A percentile compares a stretch with the other conserved stretches of the same genome.
Evolutionary conservation across 2,113 vertebrate species (phyloP).

Genomic region (Pitta sordida): DNA sequence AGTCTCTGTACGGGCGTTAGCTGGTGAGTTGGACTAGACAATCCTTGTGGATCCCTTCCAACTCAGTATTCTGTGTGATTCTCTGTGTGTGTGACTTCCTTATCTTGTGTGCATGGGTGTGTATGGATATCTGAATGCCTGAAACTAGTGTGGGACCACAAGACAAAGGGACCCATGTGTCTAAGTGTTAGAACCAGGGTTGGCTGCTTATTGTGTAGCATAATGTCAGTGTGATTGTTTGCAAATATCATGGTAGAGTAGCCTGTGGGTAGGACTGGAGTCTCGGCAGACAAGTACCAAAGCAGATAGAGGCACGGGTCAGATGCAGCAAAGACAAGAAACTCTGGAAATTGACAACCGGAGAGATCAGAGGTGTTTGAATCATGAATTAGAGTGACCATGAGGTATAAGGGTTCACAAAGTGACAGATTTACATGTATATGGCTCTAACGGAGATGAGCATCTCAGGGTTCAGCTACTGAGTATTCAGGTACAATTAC

Average conservation of each 20-base stretch:
- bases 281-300: background rate
- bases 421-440: background rate
- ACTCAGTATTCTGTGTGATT: too few species aligned
- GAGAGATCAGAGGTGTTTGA: background rate
- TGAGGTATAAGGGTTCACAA: background rate
- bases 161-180: background rate
- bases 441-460: background rate
- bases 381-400: background rate
- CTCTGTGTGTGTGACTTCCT: too few species aligned
- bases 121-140: background rate
- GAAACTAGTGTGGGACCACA: background rate
- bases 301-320: background rate
- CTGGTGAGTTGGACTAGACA: too few species aligned
- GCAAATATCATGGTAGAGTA: background rate
- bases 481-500: background rate
- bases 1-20: too few species aligned
- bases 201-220: background rate
- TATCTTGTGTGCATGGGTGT: background rate
- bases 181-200: background rate
- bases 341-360: background rate
- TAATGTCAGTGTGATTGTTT: background rate
- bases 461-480: background rate
- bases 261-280: background rate
- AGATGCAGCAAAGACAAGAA: background rate
- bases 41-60: too few species aligned